Evolutionary conservation across 2,797 vertebrate genomes (phyloP).

Genomic region (Acanthopagrus latus): DNA sequence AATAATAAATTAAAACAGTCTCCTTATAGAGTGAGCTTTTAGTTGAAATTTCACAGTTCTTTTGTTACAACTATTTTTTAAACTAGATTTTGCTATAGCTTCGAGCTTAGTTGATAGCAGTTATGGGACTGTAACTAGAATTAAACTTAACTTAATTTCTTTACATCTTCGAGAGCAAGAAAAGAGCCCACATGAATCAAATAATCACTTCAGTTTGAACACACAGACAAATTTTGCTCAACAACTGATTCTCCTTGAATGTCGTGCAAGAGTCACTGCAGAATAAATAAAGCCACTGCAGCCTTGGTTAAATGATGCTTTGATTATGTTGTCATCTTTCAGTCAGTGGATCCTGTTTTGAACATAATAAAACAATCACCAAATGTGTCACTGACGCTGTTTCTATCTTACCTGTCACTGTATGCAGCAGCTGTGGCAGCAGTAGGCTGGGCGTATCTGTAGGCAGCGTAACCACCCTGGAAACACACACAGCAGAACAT

Average conservation of each 20-base stretch:
- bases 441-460: constrained; percentile 97
- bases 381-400: not conserved
- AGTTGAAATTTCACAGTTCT: not conserved
- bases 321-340: too few relatives aligned
- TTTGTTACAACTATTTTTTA: not conserved
- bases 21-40: not conserved
- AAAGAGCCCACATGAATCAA: not conserved
- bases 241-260: not conserved
- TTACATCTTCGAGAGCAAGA: not conserved
- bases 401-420: constrained; percentile 95
- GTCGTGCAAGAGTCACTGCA: not conserved
- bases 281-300: not conserved
- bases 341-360: not conserved
- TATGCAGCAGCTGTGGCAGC: constrained; percentile 96
- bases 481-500: constrained; percentile 56
- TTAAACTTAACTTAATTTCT: too few relatives aligned
- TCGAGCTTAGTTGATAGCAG: not conserved
- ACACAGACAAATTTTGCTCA: not conserved
- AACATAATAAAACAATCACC: not conserved
- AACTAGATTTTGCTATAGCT: not conserved
- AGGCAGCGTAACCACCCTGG: constrained; percentile 96
- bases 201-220: not conserved
- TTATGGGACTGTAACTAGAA: not conserved
- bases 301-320: not conserved
- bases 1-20: too few relatives aligned